Conservation (phyloP, 2,797 vertebrate species). For the Stomatorhinus walkeri region DNA sequence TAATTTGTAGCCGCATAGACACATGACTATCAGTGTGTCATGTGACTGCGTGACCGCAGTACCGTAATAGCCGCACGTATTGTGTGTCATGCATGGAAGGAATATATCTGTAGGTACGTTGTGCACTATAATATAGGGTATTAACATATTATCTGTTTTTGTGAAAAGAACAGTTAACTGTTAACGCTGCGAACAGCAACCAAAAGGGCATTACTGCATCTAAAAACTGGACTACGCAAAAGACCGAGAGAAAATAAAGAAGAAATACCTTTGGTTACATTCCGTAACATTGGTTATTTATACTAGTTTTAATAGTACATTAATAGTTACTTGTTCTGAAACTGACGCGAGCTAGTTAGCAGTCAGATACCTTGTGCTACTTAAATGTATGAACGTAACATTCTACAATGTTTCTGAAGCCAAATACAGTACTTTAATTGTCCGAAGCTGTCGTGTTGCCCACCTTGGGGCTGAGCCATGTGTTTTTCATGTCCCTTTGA, state of each 20-base stretch:
- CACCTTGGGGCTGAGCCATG: background rate
- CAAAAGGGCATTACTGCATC: background rate
- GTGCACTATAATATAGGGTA: background rate
- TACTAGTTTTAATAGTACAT: background rate
- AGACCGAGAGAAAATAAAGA: background rate
- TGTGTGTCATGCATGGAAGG: background rate
- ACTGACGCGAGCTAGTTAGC: background rate
- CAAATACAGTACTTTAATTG: background rate
- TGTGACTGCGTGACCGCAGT: background rate
- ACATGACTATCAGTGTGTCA: background rate
- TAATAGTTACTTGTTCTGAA: background rate
- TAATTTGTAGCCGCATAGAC: background rate
- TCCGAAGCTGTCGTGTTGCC: background rate
- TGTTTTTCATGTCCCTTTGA: background rate
- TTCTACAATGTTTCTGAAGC: background rate
- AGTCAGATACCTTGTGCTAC: background rate
- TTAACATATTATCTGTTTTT: background rate
- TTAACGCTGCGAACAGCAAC: background rate
- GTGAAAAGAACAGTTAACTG: background rate
- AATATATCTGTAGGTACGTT: background rate
- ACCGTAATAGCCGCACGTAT: background rate
- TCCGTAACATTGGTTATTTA: background rate
- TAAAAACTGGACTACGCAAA: background rate
- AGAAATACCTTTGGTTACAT: background rate
- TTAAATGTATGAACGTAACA: background rate